Evolutionary conservation across 2,797 vertebrate genomes (phyloP).

Genomic region (Sebastes matsubarae): DNA sequence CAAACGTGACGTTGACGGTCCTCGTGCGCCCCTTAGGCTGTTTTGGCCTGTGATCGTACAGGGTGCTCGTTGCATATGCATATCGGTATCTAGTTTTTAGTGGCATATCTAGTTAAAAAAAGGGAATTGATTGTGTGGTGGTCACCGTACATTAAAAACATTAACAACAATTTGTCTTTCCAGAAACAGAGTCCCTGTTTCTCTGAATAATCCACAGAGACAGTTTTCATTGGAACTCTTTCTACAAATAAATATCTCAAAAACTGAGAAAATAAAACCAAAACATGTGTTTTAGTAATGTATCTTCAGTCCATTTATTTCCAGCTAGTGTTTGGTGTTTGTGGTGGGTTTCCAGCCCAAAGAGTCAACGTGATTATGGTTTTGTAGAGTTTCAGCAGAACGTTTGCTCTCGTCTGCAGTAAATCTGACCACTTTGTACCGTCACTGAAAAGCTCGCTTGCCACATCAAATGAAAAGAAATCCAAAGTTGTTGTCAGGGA

Average conservation of each 20-base stretch:
- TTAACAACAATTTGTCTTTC: too few species aligned
- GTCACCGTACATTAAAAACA: too few species aligned
- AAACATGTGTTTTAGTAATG: not conserved
- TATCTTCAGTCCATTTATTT: not conserved
- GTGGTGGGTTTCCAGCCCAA: too few species aligned
- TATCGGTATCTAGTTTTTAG: too few species aligned
- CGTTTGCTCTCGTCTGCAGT: not conserved
- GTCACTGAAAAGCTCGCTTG: not conserved
- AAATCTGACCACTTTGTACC: not conserved
- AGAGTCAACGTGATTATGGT: not conserved
- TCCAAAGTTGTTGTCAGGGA: constrained; percentile 2
- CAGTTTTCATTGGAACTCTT: not conserved
- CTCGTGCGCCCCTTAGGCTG: not conserved
- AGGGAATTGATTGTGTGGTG: too few species aligned
- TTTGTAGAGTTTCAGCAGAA: not conserved
- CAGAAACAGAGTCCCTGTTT: too few species aligned
- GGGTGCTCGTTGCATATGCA: not conserved
- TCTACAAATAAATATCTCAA: not conserved
- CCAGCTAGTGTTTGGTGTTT: not conserved
- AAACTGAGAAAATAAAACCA: not conserved
- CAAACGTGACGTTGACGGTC: not conserved
- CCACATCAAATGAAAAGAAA: constrained; percentile 18
- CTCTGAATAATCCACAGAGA: not conserved
- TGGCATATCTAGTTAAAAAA: too few species aligned
- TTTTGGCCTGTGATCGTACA: not conserved